Percentiles rank a stretch among this genome's conserved stretches.
Conservation (phyloP, 1,140 invertebrate species). For the Wiebesia pumilae region DNA sequence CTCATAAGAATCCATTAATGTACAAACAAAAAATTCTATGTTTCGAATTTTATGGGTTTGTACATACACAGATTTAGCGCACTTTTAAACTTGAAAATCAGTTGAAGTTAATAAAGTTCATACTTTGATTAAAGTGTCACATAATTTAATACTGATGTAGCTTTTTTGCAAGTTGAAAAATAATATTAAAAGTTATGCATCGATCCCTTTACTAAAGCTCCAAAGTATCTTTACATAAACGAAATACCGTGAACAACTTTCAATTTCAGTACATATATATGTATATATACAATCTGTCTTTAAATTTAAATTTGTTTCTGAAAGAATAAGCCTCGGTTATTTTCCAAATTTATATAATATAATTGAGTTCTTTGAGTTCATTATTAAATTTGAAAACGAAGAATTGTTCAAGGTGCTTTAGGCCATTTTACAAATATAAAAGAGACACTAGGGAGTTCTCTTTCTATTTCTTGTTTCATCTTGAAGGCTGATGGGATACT, state of each 20-base stretch:
- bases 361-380: neutral
- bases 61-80: neutral
- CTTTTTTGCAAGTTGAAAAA: neutral
- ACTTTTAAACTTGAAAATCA: constrained; percentile 31
- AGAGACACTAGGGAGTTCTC: constrained; percentile 5
- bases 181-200: constrained; percentile 20
- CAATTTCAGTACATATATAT: neutral
- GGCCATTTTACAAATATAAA: neutral
- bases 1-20: neutral
- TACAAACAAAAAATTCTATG: neutral
- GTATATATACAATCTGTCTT: neutral
- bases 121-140: neutral
- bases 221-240: neutral
- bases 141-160: constrained; percentile 12
- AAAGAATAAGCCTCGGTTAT: neutral
- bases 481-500: constrained; percentile 16
- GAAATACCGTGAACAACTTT: neutral
- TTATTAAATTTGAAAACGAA: neutral
- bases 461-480: neutral
- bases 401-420: neutral
- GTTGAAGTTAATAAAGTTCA: neutral
- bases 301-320: neutral
- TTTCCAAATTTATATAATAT: neutral
- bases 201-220: constrained; percentile 9
- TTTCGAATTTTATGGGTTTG: neutral